Evolutionary conservation across 2,113 vertebrate genomes (phyloP).

Genomic region (Trogon surrucura): DNA sequence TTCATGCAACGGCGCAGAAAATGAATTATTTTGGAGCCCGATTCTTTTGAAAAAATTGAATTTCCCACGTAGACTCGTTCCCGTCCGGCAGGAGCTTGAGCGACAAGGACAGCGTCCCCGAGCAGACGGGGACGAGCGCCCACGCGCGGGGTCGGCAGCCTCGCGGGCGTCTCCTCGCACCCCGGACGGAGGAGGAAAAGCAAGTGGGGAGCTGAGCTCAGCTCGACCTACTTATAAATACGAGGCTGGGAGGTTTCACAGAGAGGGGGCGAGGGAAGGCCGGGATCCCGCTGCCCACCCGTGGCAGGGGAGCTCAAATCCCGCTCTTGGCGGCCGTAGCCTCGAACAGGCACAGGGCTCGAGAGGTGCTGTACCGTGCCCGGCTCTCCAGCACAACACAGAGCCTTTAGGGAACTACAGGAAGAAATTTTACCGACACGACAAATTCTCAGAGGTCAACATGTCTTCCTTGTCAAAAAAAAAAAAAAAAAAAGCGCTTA

Average conservation of each 20-base stretch:
- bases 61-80: not conserved
- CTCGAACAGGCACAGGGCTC: not conserved
- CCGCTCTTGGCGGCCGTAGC: not conserved
- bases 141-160: not conserved
- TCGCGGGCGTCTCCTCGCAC: accelerated
- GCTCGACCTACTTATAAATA: not conserved
- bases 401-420: not conserved
- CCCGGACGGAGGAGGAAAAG: not conserved
- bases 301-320: not conserved
- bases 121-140: not conserved
- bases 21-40: not conserved
- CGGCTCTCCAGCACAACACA: accelerated
- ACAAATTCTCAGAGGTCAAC: not conserved
- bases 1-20: not conserved
- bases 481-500: too few relatives aligned
- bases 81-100: not conserved
- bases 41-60: not conserved
- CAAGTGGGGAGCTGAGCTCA: accelerated
- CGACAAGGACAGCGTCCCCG: not conserved
- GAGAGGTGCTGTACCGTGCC: not conserved
- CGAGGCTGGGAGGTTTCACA: not conserved
- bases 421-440: not conserved
- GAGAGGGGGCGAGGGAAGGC: not conserved
- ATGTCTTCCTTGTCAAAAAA: not conserved
- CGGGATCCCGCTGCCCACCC: not conserved